Conservation (phyloP, 2,113 vertebrate species). For the Lynx canadensis region DNA sequence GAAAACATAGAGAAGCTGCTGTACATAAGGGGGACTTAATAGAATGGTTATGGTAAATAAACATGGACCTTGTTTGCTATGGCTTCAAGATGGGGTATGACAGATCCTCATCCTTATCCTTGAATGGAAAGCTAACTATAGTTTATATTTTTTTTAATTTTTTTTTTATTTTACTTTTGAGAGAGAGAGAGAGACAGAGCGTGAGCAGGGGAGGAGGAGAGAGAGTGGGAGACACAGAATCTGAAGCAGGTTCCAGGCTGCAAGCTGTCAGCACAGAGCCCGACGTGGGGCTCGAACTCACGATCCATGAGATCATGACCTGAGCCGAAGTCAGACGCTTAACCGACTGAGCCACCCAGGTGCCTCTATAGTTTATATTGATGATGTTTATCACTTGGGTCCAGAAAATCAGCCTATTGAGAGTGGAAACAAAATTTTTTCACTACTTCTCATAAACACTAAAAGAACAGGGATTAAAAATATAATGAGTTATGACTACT, state of each 20-base stretch:
- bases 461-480: background rate
- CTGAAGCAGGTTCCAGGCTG: no score
- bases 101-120: background rate
- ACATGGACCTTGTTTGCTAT: background rate
- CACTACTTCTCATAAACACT: background rate
- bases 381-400: background rate
- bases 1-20: background rate
- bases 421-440: background rate
- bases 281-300: no score
- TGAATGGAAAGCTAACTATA: background rate
- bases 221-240: no score
- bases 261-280: no score
- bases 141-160: no score
- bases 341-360: no score
- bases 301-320: no score
- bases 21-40: background rate
- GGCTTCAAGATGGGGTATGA: background rate
- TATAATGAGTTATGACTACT: background rate
- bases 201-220: no score
- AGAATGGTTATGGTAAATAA: background rate
- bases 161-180: no score
- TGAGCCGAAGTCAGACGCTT: no score
- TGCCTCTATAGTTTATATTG: background rate
- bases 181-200: no score
- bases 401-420: background rate